phyloP scores from a whole-genome alignment of 2,797 vertebrate genomes.

The Rousettus madagascariensis region DNA sequence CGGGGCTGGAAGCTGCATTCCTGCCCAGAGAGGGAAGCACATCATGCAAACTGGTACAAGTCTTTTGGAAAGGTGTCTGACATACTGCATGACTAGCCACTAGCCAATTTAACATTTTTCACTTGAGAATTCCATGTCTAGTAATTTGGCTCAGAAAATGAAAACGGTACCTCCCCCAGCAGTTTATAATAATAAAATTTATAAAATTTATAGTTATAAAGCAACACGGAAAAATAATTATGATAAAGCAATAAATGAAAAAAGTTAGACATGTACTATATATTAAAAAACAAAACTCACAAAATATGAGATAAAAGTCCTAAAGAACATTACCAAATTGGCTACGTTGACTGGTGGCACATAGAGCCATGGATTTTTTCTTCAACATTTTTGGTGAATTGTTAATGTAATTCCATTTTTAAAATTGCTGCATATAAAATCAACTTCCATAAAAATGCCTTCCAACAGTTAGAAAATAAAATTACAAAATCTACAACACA shows the following conservation, averaged over 20 bases:
- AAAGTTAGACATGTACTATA: neutral
- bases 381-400: neutral
- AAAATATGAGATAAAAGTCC: neutral
- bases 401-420: neutral
- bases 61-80: neutral
- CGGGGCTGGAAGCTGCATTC: neutral
- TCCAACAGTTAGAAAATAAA: neutral
- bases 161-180: neutral
- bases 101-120: neutral
- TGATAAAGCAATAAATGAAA: neutral
- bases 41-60: rapidly evolving
- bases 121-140: neutral
- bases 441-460: neutral
- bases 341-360: neutral
- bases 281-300: neutral
- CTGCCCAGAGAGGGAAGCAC: neutral
- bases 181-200: neutral
- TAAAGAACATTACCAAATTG: neutral
- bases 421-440: neutral
- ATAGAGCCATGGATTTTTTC: neutral
- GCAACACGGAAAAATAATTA: neutral
- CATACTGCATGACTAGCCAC: neutral
- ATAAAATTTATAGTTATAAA: neutral
- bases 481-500: neutral
- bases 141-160: neutral